Base-by-base conservation (phyloP, 53 echinoderm and acorn worm species). In the Hippasteria phrygiana region DNA sequence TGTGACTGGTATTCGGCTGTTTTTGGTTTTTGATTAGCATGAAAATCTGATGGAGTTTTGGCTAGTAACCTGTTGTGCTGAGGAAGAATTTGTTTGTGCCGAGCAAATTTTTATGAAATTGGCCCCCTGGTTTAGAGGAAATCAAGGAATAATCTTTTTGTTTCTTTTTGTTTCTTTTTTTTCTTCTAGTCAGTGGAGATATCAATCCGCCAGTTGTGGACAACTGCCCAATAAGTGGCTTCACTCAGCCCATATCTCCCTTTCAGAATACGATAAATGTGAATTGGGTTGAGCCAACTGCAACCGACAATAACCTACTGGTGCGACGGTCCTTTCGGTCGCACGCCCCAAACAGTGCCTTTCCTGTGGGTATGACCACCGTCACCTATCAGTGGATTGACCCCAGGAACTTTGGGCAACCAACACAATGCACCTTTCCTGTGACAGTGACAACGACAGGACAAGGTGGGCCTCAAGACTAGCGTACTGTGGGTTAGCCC, bases 211-310 rank as follows among this genome's bases (percentile, higher is more conserved):
- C 94, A 28, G 34, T 63, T 12, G 89, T 91, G 18, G 54, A 62
- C 18, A 67, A 75, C 67, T 73, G 73, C 43, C 73, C 73, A 43
- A 4, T 14, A 48, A 48, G 16, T 7, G 34, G 16, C 36, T 17
- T 35, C 36, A 67, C 69, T 36, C 34, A 16, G 33, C 12, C 13
- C 10, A 36, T 67, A 17, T 12, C 18, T 0, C 4, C 37, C 14
- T 11, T 16, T 29, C 79, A 92, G 70, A 17, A 55, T 8, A 54
- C 38, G 4, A 22, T 16, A 2, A 5, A 38, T 1, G 87, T 90
- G n/a, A 38, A 41, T 53, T 96, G 88, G 89, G 32, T 54, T 18
- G 96, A 96, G 51, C 96, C 96, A 9, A 83, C 87, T 13, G 92
- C 93, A 22, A 86, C 79, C 2, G 96, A 96, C 71, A 70, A 76